Conservation (phyloP, 2,888 invertebrate genomes). For the Altica lythri region DNA sequence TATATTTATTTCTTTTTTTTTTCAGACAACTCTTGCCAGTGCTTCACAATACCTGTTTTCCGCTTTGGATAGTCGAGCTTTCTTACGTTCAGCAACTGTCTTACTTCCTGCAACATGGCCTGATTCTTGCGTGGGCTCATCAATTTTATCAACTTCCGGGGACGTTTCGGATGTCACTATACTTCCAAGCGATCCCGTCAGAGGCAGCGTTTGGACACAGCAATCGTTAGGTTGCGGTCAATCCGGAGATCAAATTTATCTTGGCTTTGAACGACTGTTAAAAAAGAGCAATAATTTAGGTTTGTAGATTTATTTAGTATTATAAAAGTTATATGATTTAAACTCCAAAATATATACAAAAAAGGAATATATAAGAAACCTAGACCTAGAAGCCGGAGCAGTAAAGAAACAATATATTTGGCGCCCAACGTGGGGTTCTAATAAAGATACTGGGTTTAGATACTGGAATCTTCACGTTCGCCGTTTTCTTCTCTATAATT, state of each 20-base stretch:
- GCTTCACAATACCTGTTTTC: conserved; percentile 63
- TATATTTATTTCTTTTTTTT: conserved; percentile 43
- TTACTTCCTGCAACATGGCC: conserved; percentile 66
- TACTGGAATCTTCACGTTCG: too few relatives aligned
- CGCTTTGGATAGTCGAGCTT: conserved; percentile 63
- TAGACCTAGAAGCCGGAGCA: too few relatives aligned
- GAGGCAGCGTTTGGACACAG: conserved; percentile 65
- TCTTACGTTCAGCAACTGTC: conserved; percentile 63
- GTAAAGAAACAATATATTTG: too few relatives aligned
- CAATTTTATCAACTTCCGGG: conserved; percentile 58
- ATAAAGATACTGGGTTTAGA: too few relatives aligned
- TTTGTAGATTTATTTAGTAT: too few relatives aligned
- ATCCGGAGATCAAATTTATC: conserved; percentile 63
- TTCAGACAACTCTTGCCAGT: conserved; percentile 61
- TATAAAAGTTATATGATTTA: too few relatives aligned
- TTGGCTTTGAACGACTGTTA: conserved; percentile 57
- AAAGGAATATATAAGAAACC: too few relatives aligned
- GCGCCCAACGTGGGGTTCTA: too few relatives aligned
- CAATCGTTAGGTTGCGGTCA: conserved; percentile 66
- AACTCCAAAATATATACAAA: too few relatives aligned
- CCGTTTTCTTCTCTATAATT: too few relatives aligned
- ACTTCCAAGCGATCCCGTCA: conserved; percentile 59
- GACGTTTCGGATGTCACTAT: conserved; percentile 62
- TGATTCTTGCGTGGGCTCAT: conserved; percentile 57
- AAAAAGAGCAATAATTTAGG: conserved; percentile 51